Conservation (phyloP, 2,888 invertebrate species). For the Lithophane leautieri region DNA sequence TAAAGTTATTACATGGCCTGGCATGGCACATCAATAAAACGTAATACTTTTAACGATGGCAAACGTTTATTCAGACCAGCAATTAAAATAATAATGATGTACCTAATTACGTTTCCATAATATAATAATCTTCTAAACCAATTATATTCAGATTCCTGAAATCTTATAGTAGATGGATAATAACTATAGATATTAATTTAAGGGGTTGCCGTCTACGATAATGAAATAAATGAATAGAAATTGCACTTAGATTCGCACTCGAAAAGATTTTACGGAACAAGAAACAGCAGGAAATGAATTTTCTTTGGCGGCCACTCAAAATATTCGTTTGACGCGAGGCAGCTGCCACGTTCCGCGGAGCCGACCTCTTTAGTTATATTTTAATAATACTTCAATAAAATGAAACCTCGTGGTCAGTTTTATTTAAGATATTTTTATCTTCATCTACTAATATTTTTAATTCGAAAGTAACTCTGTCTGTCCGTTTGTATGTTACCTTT, state of each 20-base stretch:
- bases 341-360: conserved; percentile 56
- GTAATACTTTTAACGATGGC: conserved; percentile 56
- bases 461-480: too few species aligned
- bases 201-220: conserved; percentile 22
- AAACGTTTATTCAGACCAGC: conserved; percentile 52
- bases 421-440: conserved; percentile 26
- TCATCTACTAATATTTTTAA: too few species aligned
- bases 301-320: conserved; percentile 73
- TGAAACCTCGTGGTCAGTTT: conserved; percentile 37
- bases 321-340: conserved; percentile 70
- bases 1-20: conserved; percentile 35
- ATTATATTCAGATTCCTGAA: conserved; percentile 32
- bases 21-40: conserved; percentile 63
- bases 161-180: conserved; percentile 26
- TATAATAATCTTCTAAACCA: conserved; percentile 27
- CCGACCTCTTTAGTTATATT: conserved; percentile 69
- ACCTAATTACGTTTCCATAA: conserved; percentile 46
- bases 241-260: conserved; percentile 60
- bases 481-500: too few species aligned
- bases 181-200: conserved; percentile 38
- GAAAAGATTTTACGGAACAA: conserved; percentile 70
- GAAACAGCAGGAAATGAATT: conserved; percentile 76
- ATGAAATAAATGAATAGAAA: conserved; percentile 68
- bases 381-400: conserved; percentile 67
- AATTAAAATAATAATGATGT: conserved; percentile 63